Conservation (phyloP, 2,888 invertebrate genomes). For the Lagria hirta region DNA sequence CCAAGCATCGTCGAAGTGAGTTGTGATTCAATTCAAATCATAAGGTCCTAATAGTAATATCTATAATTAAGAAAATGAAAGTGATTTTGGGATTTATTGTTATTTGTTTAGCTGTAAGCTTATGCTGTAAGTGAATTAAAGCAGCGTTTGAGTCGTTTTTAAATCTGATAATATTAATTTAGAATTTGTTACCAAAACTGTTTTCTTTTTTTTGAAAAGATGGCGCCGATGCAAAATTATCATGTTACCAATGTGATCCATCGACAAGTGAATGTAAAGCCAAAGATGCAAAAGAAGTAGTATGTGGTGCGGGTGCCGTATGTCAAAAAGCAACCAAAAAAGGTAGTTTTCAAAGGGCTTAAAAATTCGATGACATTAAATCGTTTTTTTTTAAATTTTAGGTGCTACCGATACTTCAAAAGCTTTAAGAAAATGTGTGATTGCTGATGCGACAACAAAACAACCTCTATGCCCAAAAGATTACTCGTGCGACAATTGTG, state of each 20-base stretch:
- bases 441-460: slow-evolving; percentile 10
- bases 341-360: slow-evolving; percentile 7
- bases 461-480: slow-evolving; percentile 8
- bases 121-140: no score
- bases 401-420: slow-evolving; percentile 7
- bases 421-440: slow-evolving; percentile 21
- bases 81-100: no score
- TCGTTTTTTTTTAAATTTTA: slow-evolving; percentile 6
- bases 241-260: slow-evolving; percentile 6
- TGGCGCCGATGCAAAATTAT: slow-evolving; percentile 9
- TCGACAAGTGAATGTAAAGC: slow-evolving; percentile 5
- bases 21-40: no score
- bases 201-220: no score
- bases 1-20: no score
- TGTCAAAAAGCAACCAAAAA: slow-evolving; percentile 6
- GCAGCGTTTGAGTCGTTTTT: no score
- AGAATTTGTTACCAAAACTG: no score
- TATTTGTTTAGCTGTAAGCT: no score
- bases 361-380: neutral
- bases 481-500: slow-evolving; percentile 11
- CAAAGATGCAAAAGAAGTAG: neutral
- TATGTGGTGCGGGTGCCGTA: slow-evolving; percentile 1
- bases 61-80: no score
- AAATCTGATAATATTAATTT: no score
- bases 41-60: no score